These are phyloP conservation scores for Chionodraco myersi DNA, from an alignment of 2,113 vertebrate genomes.

Conservation along the genomic window DNA sequence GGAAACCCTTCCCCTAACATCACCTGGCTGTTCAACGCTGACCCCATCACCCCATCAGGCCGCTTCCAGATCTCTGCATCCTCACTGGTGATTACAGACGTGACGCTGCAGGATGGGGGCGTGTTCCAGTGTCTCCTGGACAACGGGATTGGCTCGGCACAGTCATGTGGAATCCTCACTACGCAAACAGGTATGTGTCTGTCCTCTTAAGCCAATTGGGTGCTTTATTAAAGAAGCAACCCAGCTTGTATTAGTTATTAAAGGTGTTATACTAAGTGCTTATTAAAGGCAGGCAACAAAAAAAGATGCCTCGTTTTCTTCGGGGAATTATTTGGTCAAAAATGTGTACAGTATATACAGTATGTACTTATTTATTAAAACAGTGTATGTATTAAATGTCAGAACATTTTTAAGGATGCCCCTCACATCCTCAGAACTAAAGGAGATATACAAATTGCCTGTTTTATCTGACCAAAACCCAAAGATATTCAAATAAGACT, in stretches of 20 bases:
- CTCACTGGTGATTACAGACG: slow-evolving; percentile 76
- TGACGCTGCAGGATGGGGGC: slow-evolving; percentile 85
- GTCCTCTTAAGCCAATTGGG: neutral
- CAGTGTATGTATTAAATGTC: neutral
- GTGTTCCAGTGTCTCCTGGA: slow-evolving; percentile 91
- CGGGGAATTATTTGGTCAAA: too few relatives aligned
- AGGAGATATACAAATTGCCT: neutral
- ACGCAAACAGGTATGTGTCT: slow-evolving; percentile 82
- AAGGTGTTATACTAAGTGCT: neutral
- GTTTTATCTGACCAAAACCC: neutral
- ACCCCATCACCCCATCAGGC: slow-evolving; percentile 76
- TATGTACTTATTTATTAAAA: neutral
- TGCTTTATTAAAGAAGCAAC: neutral
- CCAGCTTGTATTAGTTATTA: neutral
- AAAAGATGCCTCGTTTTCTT: neutral
- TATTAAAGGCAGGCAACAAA: neutral
- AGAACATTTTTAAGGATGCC: neutral
- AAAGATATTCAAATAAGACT: neutral
- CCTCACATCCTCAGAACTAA: neutral
- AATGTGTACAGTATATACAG: too few relatives aligned
- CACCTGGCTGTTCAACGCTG: slow-evolving; percentile 90
- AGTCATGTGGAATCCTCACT: slow-evolving; percentile 87
- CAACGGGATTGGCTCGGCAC: slow-evolving; percentile 87
- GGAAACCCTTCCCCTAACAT: slow-evolving; percentile 88
- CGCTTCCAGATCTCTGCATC: slow-evolving; percentile 76